Base-by-base conservation (phyloP, 2,888 invertebrate species). In the Acleris laterana region DNA sequence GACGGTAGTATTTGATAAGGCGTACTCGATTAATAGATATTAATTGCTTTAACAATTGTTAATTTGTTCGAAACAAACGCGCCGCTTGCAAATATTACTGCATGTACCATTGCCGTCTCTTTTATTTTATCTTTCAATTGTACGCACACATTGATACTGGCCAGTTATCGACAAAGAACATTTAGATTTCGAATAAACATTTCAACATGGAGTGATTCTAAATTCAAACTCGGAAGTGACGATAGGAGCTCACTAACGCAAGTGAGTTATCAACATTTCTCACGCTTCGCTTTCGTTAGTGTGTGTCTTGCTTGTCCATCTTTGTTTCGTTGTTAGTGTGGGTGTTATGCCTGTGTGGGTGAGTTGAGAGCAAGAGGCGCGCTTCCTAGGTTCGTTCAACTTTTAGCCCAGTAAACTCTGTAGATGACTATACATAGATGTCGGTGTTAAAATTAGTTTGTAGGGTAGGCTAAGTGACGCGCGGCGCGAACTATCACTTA, bases 391-490 rank as follows among this genome's bases (percentile, higher is more conserved):
- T 90, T 89, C 91, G 80, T 93, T 93, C 92, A 93, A 90, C 93
- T 93, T 93, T 90, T 93, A 93, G 91, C 93, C 93, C 87, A 93
- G 92, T 93, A 92, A 93, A 93, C 93, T 93, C 88, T 81, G 84
- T 80, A 83, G 79, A 80, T 79, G 81, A 77, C 81, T 85, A 83
- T 86, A 83, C 80, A 73, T 77, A 71, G 77, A 57, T 72, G 63
- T 71, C 69, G 77, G 71, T 74, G 74, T 70, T 80, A 79, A 80
- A 75, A 79, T 76, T 62, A 66, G 57, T 66, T 66, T 66, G 51
- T 66, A 62, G 61, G 56, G 60, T 61, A 56, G 56, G 55, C 60
- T 66, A 56, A 65, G 65, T 61, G 56, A 44, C 28, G 64, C 28
- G 53, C 22, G 32, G 38, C 19, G 46, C 52, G 28, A 58, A 17